Evolutionary conservation across 2,888 invertebrate species (phyloP), one percentile per base, ranked within the genome.

Genomic region (Chesias legatella): DNA sequence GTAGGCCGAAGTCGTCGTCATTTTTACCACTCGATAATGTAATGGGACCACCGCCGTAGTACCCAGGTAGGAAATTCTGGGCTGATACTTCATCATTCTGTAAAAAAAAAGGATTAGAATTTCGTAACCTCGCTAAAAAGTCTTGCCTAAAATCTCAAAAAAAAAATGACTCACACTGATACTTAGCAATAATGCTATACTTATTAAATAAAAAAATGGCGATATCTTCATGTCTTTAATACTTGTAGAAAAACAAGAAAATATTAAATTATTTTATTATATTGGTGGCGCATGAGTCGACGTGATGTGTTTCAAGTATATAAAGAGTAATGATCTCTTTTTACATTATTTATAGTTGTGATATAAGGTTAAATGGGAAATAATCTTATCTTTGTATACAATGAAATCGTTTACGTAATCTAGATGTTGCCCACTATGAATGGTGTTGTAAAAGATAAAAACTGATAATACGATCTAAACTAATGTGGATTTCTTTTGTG

Each of bases 1-100:
- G 54, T 0, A 79, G 39, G 0, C 81, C 79, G 1, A 79, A 49
- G 46, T 80, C 78, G 20, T 80, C 78, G 6, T 59, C 42, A 17
- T 56, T 58, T 29, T 62, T 39, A 4, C 31, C 28, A 9, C 33
- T 30, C 5, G 45, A 29, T 27, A 67, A 71, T 9, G 54, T 11
- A 23, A 73, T 33, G 8, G 73, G 64, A 10, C 48, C 44, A 5
- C 63, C 60, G 22, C 66, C 67, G 44, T 71, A 73, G 7, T 43
- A 27, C 7, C 48, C 55, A 21, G 62, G 56, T 2, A 51, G 24
- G 0, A 55, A 7, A 10, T 48, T 36, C 43, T 72, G 70, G 0
- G 55, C 53, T 30, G 61, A 54, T 21, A 68, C 69, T 55, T 59
- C 54, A 7, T 39, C 30, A 27, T 58, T 56, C 72, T 73, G 62